Conservation (phyloP, 2,113 vertebrate species). For the Coryphaenoides rupestris region DNA sequence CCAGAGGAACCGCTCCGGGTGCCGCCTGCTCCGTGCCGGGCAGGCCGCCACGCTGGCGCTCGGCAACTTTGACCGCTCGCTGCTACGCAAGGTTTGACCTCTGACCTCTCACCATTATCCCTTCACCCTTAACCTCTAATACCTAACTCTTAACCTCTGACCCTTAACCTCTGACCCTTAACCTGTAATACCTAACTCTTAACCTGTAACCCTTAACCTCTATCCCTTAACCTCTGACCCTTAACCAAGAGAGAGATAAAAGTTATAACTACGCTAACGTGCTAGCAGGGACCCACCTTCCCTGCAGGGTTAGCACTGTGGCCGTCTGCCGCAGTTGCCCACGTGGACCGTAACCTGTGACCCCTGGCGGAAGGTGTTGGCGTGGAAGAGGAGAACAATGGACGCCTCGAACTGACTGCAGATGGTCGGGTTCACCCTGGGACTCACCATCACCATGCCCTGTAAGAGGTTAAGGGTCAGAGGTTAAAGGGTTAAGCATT, state of each 20-base stretch:
- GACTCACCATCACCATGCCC: conserved; percentile 97
- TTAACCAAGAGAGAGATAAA: too few species aligned
- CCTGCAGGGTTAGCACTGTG: conserved; percentile 86
- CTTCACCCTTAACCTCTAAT: too few species aligned
- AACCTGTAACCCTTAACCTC: too few species aligned
- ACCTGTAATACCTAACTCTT: too few species aligned
- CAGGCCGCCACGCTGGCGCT: neutral
- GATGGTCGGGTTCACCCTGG: conserved; percentile 95
- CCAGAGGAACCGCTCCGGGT: conserved; percentile 93
- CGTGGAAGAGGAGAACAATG: conserved; percentile 93
- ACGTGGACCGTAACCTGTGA: conserved; percentile 95
- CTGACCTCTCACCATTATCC: too few species aligned
- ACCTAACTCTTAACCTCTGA: too few species aligned
- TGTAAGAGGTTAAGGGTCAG: too few species aligned
- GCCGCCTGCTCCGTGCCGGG: conserved; percentile 75
- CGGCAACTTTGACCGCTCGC: conserved; percentile 82
- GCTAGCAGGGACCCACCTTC: conserved; percentile 70
- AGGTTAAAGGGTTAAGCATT: too few species aligned
- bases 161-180: too few species aligned
- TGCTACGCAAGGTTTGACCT: conserved; percentile 72
- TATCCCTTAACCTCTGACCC: too few species aligned
- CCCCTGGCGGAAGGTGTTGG: conserved; percentile 90
- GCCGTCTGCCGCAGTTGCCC: conserved; percentile 93
- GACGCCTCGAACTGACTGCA: conserved; percentile 93
- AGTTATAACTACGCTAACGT: too few species aligned